Base-by-base conservation (phyloP, 2,113 vertebrate genomes). In the Aegypius monachus region DNA sequence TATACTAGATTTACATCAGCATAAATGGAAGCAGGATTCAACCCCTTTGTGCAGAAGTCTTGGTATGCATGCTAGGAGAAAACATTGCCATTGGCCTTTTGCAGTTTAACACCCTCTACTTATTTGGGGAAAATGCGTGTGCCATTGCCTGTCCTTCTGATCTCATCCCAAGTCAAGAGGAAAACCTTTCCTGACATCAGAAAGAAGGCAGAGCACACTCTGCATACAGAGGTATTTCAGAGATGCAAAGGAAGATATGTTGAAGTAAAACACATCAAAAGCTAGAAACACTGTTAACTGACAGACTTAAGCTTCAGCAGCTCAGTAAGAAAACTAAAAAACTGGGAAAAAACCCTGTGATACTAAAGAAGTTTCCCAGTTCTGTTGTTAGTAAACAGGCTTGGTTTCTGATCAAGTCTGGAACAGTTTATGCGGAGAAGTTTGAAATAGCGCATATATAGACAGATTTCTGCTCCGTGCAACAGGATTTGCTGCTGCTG, bases 401-500 rank as follows among this genome's bases (percentile, higher is more conserved):
- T 58, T 66, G 59, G 59, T 58, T 95, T 93, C 58, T 83, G 71
- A 42, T 59, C 23, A 52, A 43, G 53, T 16, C 25, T 80, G 86
- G 48, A 83, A 67, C 38, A 79, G 78, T 75, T 89, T 71, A 79
- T 0, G 0, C 3, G 2, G 40, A 72, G 36, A 68, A 90, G 58
- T 88, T 83, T 59, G 75, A 80, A 86, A 61, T 19, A 86, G 48
- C 40, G 23, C 36, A 1, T 53, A 43, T 79, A 43, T 55, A 71
- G 29, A 62, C 59, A 82, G 85, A 55, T 79, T 94, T 94, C 84
- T 95, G 42, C 50, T 84, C 63, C 67, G 8, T 17, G 59, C 75
- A 92, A 77, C 38, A 78, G 91, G 94, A 94, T 94, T 96, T 95
- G 80, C 91, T 94, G 95, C 83, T 95, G 71, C 86, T 92, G 92